Percentiles rank a stretch among this genome's conserved stretches.
Evolutionary conservation across 2,888 invertebrate species (phyloP).

Genomic region (Coenonympha arcania): DNA sequence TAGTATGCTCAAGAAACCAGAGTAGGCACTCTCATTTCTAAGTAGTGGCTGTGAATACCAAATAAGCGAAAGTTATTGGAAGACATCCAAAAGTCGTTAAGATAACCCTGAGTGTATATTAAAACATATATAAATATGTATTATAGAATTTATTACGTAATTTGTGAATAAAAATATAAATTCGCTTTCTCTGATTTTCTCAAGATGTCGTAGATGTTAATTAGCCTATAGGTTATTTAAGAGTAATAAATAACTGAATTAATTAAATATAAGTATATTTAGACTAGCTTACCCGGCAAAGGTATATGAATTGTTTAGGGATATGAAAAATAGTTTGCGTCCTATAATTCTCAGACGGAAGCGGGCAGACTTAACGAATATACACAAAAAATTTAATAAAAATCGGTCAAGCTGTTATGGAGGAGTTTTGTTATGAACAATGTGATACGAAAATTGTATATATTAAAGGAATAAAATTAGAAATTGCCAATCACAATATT

Average conservation of each 20-base stretch:
- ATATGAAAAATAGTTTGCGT: too few species aligned
- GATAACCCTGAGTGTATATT: not conserved
- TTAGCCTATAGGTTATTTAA: not conserved
- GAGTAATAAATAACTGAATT: not conserved
- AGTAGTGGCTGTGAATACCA: constrained; percentile 1
- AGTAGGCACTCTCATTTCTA: not conserved
- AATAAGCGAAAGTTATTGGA: constrained; percentile 8
- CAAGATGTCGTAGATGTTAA: not conserved
- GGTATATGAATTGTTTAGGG: too few species aligned
- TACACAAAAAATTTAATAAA: too few species aligned
- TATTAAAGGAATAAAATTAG: not conserved
- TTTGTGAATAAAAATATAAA: not conserved
- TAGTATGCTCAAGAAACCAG: not conserved
- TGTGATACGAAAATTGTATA: too few species aligned
- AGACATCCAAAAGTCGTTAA: constrained; percentile 4
- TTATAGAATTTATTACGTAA: not conserved
- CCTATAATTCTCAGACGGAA: too few species aligned
- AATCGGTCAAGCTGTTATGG: too few species aligned
- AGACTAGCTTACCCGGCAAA: too few species aligned
- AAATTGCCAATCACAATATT: not conserved
- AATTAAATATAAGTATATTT: not conserved
- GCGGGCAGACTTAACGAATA: too few species aligned
- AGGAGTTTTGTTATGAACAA: too few species aligned
- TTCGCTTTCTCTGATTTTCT: not conserved
- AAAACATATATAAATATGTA: constrained; percentile 4